A percentile compares a stretch with the other conserved stretches of the same genome.
phyloP scores from a whole-genome alignment of 2,113 vertebrate genomes.

The Dicrurus megarhynchus region DNA sequence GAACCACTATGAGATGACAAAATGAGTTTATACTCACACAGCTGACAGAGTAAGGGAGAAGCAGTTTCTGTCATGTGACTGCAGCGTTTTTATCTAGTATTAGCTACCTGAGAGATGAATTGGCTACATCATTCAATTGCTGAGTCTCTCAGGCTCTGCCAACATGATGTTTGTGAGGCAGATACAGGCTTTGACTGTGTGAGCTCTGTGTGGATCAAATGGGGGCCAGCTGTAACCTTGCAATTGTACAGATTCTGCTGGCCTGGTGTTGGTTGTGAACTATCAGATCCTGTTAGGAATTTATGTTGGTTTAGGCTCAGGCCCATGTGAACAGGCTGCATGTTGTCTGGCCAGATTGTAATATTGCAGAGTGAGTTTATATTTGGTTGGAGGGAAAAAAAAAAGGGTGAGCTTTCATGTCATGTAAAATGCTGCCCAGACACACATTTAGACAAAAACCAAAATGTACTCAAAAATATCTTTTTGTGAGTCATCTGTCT shows the following conservation, averaged over 20 bases:
- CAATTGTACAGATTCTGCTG: not conserved
- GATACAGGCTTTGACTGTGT: not conserved
- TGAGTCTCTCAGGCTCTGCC: not conserved
- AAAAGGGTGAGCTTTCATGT: not conserved
- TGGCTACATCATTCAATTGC: not conserved
- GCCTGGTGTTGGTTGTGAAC: not conserved
- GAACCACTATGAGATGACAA: not conserved
- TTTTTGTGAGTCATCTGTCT: not conserved
- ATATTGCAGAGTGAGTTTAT: not conserved
- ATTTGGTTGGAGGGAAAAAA: not conserved
- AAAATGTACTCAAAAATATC: not conserved
- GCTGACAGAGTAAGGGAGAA: not conserved
- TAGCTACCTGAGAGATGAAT: not conserved
- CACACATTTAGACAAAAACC: not conserved
- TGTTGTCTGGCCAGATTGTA: not conserved
- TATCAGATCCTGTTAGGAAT: not conserved
- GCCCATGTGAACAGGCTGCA: not conserved
- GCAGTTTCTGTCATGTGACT: not conserved
- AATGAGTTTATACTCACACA: not conserved
- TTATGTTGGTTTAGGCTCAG: not conserved
- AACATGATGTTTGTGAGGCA: not conserved
- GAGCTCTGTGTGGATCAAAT: not conserved
- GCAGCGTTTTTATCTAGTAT: not conserved
- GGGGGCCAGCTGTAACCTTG: not conserved
- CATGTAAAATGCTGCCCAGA: not conserved